Conservation (phyloP, 2,113 vertebrate species). For the Prionailurus viverrinus region DNA sequence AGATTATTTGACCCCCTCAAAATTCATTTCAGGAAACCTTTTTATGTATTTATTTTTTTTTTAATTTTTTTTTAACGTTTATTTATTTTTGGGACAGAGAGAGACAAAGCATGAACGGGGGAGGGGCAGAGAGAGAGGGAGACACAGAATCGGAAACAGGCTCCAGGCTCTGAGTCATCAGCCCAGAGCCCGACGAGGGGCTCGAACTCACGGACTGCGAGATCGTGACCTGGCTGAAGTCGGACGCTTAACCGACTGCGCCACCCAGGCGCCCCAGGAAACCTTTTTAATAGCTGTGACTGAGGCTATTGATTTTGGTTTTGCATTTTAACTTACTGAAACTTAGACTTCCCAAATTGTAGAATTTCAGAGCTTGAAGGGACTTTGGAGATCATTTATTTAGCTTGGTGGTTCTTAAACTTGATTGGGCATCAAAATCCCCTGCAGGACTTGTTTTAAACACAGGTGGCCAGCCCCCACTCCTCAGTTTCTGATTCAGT, state of each 20-base stretch:
- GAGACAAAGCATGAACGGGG: too few relatives aligned
- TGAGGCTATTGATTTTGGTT: slow-evolving; percentile 29
- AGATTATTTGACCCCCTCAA: background rate
- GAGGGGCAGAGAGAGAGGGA: too few relatives aligned
- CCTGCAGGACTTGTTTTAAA: background rate
- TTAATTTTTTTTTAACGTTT: too few relatives aligned
- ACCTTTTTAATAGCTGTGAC: background rate
- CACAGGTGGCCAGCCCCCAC: too few relatives aligned
- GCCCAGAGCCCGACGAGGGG: too few relatives aligned
- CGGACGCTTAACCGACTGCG: too few relatives aligned
- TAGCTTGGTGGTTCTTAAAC: background rate
- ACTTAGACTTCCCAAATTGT: background rate
- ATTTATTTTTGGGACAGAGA: too few relatives aligned
- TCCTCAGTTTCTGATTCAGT: slow-evolving; percentile 7
- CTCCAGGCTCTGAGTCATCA: too few relatives aligned
- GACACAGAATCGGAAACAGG: too few relatives aligned
- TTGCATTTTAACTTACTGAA: slow-evolving; percentile 34
- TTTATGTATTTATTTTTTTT: background rate
- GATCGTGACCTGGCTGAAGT: too few relatives aligned
- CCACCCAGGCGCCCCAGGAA: background rate
- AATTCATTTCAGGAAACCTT: background rate
- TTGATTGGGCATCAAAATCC: slow-evolving; percentile 1
- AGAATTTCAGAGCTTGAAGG: background rate
- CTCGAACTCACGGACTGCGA: too few relatives aligned
- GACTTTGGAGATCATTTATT: background rate